Evolutionary conservation across 2,797 vertebrate genomes (phyloP).

Genomic region (Amphiprion clarkii): DNA sequence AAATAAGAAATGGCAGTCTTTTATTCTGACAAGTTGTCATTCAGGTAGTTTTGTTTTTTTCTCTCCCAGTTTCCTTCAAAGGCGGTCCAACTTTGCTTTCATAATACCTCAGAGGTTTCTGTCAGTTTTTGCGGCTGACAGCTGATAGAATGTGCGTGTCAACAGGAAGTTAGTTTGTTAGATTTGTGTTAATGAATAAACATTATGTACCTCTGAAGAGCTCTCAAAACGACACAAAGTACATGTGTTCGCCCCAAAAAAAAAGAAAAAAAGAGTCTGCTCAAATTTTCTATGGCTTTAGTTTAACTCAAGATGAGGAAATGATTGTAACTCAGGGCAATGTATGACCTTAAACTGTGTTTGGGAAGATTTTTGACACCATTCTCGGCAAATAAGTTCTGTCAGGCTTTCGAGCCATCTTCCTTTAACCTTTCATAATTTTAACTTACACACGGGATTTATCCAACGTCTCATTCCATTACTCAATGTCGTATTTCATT

Average conservation of each 20-base stretch:
- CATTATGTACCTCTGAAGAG: slow-evolving; percentile 54
- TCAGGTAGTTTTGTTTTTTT: slow-evolving; percentile 61
- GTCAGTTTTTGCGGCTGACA: slow-evolving; percentile 66
- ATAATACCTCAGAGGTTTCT: slow-evolving; percentile 73
- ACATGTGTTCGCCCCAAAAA: slow-evolving; percentile 48
- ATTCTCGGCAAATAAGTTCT: slow-evolving; percentile 52
- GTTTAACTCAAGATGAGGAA: slow-evolving; percentile 33
- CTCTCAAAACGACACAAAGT: slow-evolving; percentile 49
- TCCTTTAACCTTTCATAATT: slow-evolving; percentile 57
- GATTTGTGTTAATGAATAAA: slow-evolving; percentile 77
- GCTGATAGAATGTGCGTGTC: slow-evolving; percentile 69
- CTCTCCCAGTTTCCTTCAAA: slow-evolving; percentile 53
- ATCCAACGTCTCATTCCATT: slow-evolving; percentile 49
- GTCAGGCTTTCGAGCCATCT: slow-evolving; percentile 61
- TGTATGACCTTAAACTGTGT: slow-evolving; percentile 60
- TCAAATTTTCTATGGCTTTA: slow-evolving; percentile 37
- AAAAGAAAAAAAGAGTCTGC: slow-evolving; percentile 34
- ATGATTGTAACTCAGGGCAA: slow-evolving; percentile 47
- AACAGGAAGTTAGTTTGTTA: slow-evolving; percentile 61
- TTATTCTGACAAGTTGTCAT: slow-evolving; percentile 86
- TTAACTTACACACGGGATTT: slow-evolving; percentile 39
- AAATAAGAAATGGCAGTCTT: slow-evolving; percentile 79
- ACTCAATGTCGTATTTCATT: too few species aligned
- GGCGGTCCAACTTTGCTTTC: slow-evolving; percentile 69
- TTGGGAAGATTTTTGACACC: slow-evolving; percentile 35